Evolutionary conservation across 2,113 vertebrate species (phyloP).

Genomic region (Nettapus auritus): DNA sequence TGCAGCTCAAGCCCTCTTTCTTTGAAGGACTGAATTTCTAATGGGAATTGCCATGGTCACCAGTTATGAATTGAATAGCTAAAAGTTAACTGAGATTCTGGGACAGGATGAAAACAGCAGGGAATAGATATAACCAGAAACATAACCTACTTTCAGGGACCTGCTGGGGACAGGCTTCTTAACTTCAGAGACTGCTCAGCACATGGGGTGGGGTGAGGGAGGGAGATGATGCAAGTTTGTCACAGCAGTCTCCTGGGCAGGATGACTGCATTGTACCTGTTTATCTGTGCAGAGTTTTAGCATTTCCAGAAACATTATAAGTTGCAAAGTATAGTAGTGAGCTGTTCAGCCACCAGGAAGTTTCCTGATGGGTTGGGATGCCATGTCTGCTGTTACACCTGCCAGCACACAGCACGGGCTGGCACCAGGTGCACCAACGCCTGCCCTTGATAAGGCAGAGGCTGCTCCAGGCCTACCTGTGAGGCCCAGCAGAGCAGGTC

Average conservation of each 20-base stretch:
- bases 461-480: accelerated
- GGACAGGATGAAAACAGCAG: not conserved
- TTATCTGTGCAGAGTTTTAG: not conserved
- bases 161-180: not conserved
- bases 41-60: not conserved
- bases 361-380: not conserved
- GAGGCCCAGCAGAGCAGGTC: accelerated
- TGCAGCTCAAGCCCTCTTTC: not conserved
- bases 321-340: not conserved
- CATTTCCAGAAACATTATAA: not conserved
- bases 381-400: not conserved
- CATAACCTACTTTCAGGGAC: not conserved
- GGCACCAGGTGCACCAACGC: accelerated
- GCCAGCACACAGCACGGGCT: not conserved
- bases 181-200: not conserved
- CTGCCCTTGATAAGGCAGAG: accelerated
- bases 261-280: not conserved
- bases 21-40: not conserved
- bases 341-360: not conserved
- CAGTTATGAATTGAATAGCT: not conserved
- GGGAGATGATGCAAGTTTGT: not conserved
- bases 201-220: not conserved
- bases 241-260: not conserved
- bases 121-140: not conserved
- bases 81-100: not conserved